A percentile compares a stretch with the other conserved stretches of the same genome.
These are phyloP conservation scores for Scolopax rusticola DNA, from an alignment of 2,797 vertebrate genomes.

Conservation along the genomic window DNA sequence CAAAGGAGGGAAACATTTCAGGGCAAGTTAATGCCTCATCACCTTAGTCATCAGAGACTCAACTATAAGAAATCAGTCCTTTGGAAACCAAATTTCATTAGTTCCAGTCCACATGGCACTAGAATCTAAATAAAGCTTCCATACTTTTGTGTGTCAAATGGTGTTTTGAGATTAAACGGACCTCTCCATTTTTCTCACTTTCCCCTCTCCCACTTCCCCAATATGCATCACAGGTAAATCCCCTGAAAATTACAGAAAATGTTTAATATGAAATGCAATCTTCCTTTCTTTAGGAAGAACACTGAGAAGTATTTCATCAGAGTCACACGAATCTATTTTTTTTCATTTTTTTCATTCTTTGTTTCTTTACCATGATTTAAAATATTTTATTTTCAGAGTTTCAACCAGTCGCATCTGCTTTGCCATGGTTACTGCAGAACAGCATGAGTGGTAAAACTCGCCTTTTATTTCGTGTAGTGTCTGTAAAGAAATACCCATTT, in stretches of 20 bases:
- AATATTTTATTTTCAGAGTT: neutral
- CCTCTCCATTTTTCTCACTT: neutral
- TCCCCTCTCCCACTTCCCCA: rapidly evolving
- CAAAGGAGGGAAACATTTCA: neutral
- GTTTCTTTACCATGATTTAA: neutral
- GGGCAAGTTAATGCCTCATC: neutral
- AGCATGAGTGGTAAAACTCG: neutral
- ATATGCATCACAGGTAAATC: neutral
- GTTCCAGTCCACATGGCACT: neutral
- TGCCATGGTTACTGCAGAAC: neutral
- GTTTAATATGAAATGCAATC: neutral
- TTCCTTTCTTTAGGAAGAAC: neutral
- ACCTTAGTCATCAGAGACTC: neutral
- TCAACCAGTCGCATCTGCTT: neutral
- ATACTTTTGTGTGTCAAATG: neutral
- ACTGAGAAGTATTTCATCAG: neutral
- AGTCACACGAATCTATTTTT: neutral
- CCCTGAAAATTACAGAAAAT: neutral
- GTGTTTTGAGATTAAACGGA: neutral
- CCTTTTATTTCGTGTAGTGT: neutral
- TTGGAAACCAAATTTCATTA: neutral
- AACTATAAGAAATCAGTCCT: neutral
- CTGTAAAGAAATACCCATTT: neutral
- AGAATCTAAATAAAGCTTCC: neutral
- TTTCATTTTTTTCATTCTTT: neutral